Percentiles rank a stretch among this genome's conserved stretches.
Evolutionary conservation across 2,888 invertebrate species (phyloP).

Genomic region (Andrena bucephala): DNA sequence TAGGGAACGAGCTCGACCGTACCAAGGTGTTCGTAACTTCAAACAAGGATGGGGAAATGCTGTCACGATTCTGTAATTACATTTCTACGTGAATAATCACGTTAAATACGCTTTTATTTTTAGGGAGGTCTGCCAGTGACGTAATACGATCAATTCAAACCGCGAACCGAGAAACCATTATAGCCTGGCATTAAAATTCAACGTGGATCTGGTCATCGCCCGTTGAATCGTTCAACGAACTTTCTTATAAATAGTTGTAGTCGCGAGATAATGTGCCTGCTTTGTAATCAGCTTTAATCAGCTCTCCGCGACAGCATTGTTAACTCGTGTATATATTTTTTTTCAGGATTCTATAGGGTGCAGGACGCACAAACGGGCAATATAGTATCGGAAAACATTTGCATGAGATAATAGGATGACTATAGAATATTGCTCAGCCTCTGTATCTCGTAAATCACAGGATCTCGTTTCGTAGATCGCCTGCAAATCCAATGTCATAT

Average conservation of each 20-base stretch:
- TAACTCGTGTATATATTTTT: neutral
- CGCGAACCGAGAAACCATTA: neutral
- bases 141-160: neutral
- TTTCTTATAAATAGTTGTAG: slow-evolving; percentile 40
- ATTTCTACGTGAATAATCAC: neutral
- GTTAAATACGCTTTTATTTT: slow-evolving; percentile 17
- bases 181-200: slow-evolving; percentile 7
- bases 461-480: neutral
- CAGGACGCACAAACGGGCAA: neutral
- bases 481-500: neutral
- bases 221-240: slow-evolving; percentile 28
- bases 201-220: slow-evolving; percentile 12
- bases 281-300: neutral
- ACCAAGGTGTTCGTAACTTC: neutral
- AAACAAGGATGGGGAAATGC: neutral
- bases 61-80: neutral
- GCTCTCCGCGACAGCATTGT: neutral
- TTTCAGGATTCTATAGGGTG: neutral
- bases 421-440: slow-evolving; percentile 1
- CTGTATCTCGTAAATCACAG: neutral
- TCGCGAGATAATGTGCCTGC: neutral
- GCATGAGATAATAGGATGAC: neutral
- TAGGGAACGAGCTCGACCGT: neutral
- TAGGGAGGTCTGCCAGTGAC: neutral
- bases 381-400: slow-evolving; percentile 3